Base-by-base conservation (phyloP, 2,888 invertebrate genomes). In the Nomada goodeniana region DNA sequence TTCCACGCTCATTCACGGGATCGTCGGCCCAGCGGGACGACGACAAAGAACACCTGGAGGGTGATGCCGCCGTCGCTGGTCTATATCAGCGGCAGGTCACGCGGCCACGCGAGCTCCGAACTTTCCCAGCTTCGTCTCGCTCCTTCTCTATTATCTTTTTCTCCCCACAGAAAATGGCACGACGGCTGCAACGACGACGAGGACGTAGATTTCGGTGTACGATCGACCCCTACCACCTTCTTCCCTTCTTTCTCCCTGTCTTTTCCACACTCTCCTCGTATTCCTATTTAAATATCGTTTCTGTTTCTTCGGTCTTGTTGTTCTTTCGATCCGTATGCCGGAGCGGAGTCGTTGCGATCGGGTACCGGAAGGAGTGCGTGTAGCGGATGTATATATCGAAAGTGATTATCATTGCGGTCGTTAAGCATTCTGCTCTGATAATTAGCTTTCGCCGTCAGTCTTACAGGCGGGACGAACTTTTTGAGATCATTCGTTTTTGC, bases 71-170 rank as follows among this genome's bases (percentile, higher is more conserved):
- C 70, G 70, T 59, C 36, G 76, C 64, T 70, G 59, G 70, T 18
- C 55, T 71, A 59, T 47, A 1, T 50, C 55, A 70, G 83, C 77
- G 52, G 59, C 76, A 47, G 68, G 78, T 36, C 55, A 44, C 63
- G 63, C 73, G 78, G 71, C 73, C 83, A 69, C 50, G 77, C 78
- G 82, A 82, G 79, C 71, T 82, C 57, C 84, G 80, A 76, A 74
- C 71, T 69, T 60, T 67, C 29, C 36, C 52, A 80, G 72, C 73
- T 69, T 72, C 78, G 68, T 83, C 80, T 73, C 78, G 72, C 69
- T 65, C 63, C 72, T 74, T 74, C 61, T 74, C 36, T 69, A 44
- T 64, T 36, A 36, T 36, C 15, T 29, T 60, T 60, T 36, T 44
- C 44, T 26, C 15, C 53, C 7, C 55, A 72, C 63, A 11, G 75